phyloP scores from a whole-genome alignment of 2,888 invertebrate genomes.

The Ormyrus rosae region DNA sequence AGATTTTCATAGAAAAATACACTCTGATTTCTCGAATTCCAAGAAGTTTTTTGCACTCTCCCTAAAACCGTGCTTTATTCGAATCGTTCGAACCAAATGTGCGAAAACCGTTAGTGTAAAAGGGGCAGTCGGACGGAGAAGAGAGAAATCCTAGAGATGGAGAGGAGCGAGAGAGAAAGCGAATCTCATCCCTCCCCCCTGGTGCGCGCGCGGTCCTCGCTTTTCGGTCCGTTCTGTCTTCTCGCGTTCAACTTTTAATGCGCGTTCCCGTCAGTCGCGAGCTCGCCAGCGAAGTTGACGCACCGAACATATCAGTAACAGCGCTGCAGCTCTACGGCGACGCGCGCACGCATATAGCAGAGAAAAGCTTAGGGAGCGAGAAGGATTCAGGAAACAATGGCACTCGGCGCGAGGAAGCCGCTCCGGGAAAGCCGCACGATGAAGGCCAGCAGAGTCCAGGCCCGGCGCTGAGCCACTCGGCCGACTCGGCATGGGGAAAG shows the following conservation, averaged over 20 bases:
- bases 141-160: neutral
- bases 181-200: conserved; percentile 6
- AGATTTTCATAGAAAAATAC: no score
- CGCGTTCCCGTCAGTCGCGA: conserved; percentile 43
- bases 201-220: neutral
- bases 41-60: no score
- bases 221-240: neutral
- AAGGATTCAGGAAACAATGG: no score
- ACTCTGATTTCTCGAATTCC: no score
- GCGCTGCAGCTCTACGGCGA: no score
- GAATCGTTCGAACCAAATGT: no score
- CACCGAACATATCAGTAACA: neutral
- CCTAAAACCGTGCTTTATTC: no score
- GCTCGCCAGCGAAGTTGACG: conserved; percentile 19
- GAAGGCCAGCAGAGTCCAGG: conserved; percentile 10
- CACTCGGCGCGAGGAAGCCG: no score
- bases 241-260: conserved; percentile 14
- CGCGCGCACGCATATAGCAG: neutral
- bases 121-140: conserved; percentile 4
- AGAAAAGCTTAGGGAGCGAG: neutral
- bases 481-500: conserved; percentile 38
- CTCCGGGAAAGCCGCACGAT: no score
- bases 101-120: conserved; percentile 10
- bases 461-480: neutral
- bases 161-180: conserved; percentile 20